Base-by-base conservation (phyloP, 1,140 invertebrate species). In the Metaphire vulgaris region DNA sequence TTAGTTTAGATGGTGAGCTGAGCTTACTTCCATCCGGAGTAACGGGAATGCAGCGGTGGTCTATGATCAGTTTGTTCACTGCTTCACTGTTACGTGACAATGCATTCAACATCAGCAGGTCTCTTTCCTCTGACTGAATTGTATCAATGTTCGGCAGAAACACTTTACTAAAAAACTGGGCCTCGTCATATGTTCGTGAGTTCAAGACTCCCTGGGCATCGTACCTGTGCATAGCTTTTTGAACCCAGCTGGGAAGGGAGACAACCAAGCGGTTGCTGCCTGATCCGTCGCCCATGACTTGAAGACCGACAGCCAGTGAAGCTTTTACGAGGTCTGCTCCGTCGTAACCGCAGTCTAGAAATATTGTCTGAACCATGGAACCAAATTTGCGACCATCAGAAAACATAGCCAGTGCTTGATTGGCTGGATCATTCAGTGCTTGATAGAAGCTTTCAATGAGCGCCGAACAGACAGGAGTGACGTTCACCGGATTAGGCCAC, bases 31-130 rank as follows among this genome's bases (percentile, higher is more conserved):
- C 77, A 33, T 77, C 32, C 16, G 79, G 76, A 28, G 32, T 72
- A 15, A 75, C 75, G 2, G 80, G 79, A n/a, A 80, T 74, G 67
- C 74, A 80, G 2, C 2, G 67, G 16, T 28, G 56, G 69, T 78
- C 29, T 29, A 74, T n/a, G 21, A 74, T 29, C 41, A 79, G 16
- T 33, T 66, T 1, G 71, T 70, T 30, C 29, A 77, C 31, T 1
- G 31, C 33, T 6, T 70, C 16, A 68, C 68, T 67, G 1, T 71
- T 64, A n/a, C 32, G 28, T 1, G 68, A 26, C 6, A 79, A 67
- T 1, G 77, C 76, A 64, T 75, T 26, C n/a, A 79, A 34, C 26
- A 79, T 66, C 16, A 79, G 28, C 33, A 26, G 15, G 33, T 79
- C 74, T 29, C 78, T 31, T 16, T 31, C 28, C 1, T 69, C 33